Evolutionary conservation across 1,140 invertebrate species (phyloP).

Genomic region (Drosophila arizonae): DNA sequence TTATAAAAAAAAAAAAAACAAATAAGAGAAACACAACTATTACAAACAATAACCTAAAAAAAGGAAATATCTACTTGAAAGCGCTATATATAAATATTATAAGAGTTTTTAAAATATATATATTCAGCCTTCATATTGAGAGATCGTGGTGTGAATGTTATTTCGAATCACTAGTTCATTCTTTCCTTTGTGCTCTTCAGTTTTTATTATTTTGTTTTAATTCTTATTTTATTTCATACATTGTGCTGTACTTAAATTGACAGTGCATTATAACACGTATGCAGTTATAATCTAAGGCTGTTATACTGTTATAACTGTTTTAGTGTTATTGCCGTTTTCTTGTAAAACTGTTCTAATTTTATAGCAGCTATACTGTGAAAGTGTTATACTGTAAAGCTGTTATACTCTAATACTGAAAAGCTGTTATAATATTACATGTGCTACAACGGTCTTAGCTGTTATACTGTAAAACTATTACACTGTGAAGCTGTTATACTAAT

Average conservation of each 20-base stretch:
- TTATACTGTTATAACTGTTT: not conserved
- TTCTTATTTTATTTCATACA: not conserved
- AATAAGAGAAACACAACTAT: constrained; percentile 16
- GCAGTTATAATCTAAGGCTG: not conserved
- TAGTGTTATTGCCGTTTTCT: not conserved
- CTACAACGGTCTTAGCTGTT: not conserved
- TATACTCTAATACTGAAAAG: not conserved
- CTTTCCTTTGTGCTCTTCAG: not conserved
- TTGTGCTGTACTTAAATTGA: not conserved
- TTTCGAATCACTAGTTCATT: not conserved
- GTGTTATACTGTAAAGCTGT: not conserved
- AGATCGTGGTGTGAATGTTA: not conserved
- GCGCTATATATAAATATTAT: constrained; percentile 22
- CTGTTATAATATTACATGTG: not conserved
- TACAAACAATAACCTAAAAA: constrained; percentile 20
- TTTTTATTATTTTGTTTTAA: not conserved
- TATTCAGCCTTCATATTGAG: constrained; percentile 5
- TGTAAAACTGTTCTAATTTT: not conserved
- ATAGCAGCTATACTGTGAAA: not conserved
- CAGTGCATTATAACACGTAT: not conserved
- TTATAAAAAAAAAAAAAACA: constrained; percentile 10
- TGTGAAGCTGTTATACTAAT: not conserved
- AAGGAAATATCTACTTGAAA: constrained; percentile 10
- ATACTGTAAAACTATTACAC: not conserved
- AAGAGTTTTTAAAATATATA: not conserved